Percentiles rank a stretch among this genome's conserved stretches.
Evolutionary conservation across 2,888 invertebrate species (phyloP).

Genomic region (Amblyteles armatorius): DNA sequence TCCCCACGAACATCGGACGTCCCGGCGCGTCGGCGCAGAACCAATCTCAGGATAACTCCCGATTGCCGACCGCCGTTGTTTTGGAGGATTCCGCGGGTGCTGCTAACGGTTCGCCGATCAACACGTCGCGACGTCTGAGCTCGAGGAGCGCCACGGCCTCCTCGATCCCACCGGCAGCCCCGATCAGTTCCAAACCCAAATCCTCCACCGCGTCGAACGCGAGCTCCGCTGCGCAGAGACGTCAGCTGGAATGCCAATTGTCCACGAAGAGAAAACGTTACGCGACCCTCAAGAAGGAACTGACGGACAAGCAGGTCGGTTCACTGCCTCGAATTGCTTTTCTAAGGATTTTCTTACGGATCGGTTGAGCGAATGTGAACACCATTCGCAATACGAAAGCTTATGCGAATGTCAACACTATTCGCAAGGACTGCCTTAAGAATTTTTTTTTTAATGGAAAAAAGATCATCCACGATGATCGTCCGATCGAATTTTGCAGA

Average conservation of each 20-base stretch:
- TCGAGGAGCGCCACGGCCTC: slow-evolving; percentile 56
- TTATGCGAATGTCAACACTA: no score
- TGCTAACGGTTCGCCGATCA: slow-evolving; percentile 39
- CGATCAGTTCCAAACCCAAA: slow-evolving; percentile 54
- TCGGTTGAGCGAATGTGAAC: no score
- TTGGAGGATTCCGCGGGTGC: slow-evolving; percentile 34
- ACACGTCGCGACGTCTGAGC: slow-evolving; percentile 54
- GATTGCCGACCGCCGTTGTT: slow-evolving; percentile 28
- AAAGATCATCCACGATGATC: neutral
- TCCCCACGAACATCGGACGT: slow-evolving; percentile 62
- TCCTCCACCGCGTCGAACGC: slow-evolving; percentile 59
- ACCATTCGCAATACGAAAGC: no score
- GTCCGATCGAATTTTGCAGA: slow-evolving; percentile 65
- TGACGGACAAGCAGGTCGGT: slow-evolving; percentile 76
- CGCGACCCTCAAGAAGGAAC: slow-evolving; percentile 70
- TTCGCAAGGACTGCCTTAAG: no score
- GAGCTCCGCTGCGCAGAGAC: slow-evolving; percentile 66
- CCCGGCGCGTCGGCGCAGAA: slow-evolving; percentile 1
- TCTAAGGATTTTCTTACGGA: neutral
- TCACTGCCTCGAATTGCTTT: neutral
- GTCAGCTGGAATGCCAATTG: slow-evolving; percentile 76
- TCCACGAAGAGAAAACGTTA: slow-evolving; percentile 74
- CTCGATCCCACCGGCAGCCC: slow-evolving; percentile 36
- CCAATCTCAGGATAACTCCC: slow-evolving; percentile 31
- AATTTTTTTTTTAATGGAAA: neutral